These are phyloP conservation scores for Aphelocoma californica DNA, from an alignment of 2,797 vertebrate species.

Conservation along the genomic window DNA sequence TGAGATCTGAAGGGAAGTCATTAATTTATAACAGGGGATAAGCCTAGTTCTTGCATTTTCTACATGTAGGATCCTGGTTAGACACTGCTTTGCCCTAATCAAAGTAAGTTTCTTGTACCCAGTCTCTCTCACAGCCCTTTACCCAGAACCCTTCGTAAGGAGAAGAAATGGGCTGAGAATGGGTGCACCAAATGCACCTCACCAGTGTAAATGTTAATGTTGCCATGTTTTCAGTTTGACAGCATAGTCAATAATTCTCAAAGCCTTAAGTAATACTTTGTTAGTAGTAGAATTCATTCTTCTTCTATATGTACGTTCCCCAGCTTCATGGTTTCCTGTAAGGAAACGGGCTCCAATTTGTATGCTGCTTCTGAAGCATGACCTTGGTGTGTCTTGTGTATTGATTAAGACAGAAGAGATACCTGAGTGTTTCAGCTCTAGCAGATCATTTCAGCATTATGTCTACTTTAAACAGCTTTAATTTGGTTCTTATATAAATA, in stretches of 20 bases:
- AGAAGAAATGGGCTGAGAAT: neutral
- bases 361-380: constrained; percentile 35
- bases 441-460: constrained; percentile 8
- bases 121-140: neutral
- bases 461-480: constrained; percentile 23
- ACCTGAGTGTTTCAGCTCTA: neutral
- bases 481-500: constrained; percentile 30
- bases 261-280: neutral
- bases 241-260: neutral
- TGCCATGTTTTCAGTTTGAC: neutral
- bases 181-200: neutral
- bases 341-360: constrained; percentile 16
- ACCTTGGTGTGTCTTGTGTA: constrained; percentile 40
- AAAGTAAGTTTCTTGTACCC: neutral
- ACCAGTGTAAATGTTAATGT: neutral
- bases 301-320: neutral
- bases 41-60: neutral
- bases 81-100: neutral
- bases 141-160: neutral
- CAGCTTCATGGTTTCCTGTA: neutral
- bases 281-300: neutral
- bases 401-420: constrained; percentile 52
- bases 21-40: neutral
- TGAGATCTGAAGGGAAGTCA: neutral
- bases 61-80: neutral